Percentiles rank a stretch among this genome's conserved stretches.
phyloP scores from a whole-genome alignment of 2,888 invertebrate species.

The Oasisia sp. region DNA sequence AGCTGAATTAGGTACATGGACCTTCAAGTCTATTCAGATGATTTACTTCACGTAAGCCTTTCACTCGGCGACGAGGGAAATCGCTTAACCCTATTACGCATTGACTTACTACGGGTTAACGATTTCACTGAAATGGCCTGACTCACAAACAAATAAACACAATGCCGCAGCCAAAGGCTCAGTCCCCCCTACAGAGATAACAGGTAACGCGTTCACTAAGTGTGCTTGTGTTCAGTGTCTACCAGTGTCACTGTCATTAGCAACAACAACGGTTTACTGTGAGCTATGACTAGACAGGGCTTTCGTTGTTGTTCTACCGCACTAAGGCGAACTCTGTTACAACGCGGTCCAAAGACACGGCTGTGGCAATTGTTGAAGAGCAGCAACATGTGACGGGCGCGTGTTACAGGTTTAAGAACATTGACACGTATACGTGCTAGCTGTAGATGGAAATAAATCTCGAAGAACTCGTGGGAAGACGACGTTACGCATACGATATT shows the following conservation, averaged over 20 bases:
- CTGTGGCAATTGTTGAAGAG: neutral
- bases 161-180: neutral
- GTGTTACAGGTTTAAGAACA: neutral
- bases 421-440: neutral
- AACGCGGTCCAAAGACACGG: neutral
- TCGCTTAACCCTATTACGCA: neutral
- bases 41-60: neutral
- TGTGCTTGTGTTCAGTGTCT: neutral
- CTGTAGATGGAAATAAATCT: neutral
- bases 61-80: neutral
- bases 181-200: neutral
- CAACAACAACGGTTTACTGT: conserved; percentile 9
- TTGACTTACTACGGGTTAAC: neutral
- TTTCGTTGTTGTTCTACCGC: neutral
- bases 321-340: neutral
- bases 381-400: neutral
- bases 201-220: neutral
- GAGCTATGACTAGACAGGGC: neutral
- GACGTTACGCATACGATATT: neutral
- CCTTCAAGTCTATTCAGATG: neutral
- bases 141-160: neutral
- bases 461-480: neutral
- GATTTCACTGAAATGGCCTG: neutral
- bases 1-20: neutral
- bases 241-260: neutral